A percentile compares a stretch with the other conserved stretches of the same genome.
These are phyloP conservation scores for Phalloptychus januarius DNA, from an alignment of 2,797 vertebrate genomes.

Conservation along the genomic window DNA sequence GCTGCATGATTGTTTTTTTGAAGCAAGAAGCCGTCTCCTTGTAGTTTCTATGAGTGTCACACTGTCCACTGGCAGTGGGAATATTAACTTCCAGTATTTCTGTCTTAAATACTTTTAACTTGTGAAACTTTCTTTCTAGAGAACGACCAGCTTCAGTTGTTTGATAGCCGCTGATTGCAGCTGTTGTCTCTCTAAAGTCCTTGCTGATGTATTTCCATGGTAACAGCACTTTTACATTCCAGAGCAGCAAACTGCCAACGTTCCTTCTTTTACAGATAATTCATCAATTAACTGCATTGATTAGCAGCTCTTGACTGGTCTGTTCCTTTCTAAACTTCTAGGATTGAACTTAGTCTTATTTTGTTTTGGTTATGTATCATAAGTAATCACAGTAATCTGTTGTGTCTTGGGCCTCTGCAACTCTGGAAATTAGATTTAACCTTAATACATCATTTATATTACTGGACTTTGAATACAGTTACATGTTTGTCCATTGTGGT, in stretches of 20 bases:
- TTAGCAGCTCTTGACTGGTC: neutral
- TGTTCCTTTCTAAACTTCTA: neutral
- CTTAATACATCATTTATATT: neutral
- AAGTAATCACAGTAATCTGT: neutral
- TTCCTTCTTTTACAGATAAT: neutral
- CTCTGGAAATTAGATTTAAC: neutral
- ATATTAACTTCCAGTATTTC: neutral
- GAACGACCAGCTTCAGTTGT: neutral
- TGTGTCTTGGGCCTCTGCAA: neutral
- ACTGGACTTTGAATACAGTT: neutral
- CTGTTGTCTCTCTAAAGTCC: neutral
- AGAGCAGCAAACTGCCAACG: neutral
- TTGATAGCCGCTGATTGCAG: neutral
- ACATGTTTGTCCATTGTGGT: neutral
- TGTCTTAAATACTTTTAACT: neutral
- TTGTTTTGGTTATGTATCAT: neutral
- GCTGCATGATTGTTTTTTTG: neutral
- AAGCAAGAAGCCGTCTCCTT: neutral
- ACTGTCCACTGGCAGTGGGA: neutral
- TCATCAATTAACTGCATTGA: neutral
- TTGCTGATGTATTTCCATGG: neutral
- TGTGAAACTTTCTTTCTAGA: neutral
- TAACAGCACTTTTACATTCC: neutral
- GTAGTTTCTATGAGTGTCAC: neutral
- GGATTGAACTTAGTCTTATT: neutral